phyloP scores from a whole-genome alignment of 2,113 vertebrate genomes.

The Ochotona curzoniae region DNA sequence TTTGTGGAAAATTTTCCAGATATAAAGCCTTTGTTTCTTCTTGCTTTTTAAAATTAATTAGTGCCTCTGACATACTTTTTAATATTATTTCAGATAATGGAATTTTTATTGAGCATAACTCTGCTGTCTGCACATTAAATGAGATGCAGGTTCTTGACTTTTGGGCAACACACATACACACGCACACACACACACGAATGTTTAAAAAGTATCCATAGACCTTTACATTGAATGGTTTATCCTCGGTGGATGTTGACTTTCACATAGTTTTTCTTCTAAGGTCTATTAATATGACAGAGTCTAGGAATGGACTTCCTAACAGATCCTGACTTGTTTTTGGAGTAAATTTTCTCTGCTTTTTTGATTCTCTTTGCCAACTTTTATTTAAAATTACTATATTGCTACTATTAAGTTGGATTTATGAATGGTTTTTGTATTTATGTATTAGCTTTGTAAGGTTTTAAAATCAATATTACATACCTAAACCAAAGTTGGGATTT shows the following conservation, averaged over 20 bases:
- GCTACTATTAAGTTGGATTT: neutral
- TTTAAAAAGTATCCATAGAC: neutral
- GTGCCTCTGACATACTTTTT: neutral
- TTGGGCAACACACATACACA: neutral
- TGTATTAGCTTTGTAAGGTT: neutral
- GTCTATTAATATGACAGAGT: neutral
- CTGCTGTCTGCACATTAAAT: neutral
- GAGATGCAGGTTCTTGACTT: neutral
- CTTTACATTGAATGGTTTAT: neutral
- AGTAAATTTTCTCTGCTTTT: neutral
- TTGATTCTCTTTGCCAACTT: neutral
- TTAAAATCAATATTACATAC: neutral
- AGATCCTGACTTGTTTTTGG: neutral
- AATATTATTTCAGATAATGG: neutral
- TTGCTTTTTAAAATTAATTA: neutral
- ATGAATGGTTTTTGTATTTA: neutral
- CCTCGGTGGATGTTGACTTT: neutral
- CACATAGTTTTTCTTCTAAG: neutral
- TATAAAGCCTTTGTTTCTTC: neutral
- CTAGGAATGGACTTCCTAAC: neutral
- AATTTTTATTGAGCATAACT: neutral
- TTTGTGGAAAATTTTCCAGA: neutral
- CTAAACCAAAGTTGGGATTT: neutral
- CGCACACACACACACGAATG: neutral
- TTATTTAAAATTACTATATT: constrained; percentile 2